These are phyloP conservation scores for Gasteruption jaculator DNA, from an alignment of 2,888 invertebrate species.

Conservation along the genomic window DNA sequence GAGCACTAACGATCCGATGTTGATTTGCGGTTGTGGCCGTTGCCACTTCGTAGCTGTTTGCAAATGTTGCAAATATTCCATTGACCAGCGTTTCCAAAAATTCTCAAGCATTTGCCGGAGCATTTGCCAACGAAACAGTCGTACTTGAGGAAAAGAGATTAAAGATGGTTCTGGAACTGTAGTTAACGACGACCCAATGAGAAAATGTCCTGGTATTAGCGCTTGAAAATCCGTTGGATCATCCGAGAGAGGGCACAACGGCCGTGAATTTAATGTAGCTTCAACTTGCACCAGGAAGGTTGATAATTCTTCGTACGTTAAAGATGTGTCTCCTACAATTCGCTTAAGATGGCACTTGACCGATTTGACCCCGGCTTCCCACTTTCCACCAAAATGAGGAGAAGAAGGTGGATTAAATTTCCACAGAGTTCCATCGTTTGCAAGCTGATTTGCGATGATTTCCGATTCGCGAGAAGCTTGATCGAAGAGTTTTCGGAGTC, in stretches of 20 bases:
- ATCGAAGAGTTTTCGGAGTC: slow-evolving; percentile 9
- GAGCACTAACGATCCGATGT: slow-evolving; percentile 14
- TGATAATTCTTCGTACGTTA: slow-evolving; percentile 36
- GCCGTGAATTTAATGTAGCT: slow-evolving; percentile 36
- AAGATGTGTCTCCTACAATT: slow-evolving; percentile 25
- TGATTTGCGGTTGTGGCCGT: slow-evolving; percentile 5
- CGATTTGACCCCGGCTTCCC: slow-evolving; percentile 40
- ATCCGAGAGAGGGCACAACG: slow-evolving; percentile 25
- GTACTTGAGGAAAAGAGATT: not conserved
- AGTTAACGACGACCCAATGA: slow-evolving; percentile 14
- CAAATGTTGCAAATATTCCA: slow-evolving; percentile 5
- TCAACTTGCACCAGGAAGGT: slow-evolving; percentile 37
- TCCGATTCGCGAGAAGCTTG: not conserved
- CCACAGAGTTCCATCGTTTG: slow-evolving; percentile 26
- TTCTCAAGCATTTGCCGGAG: slow-evolving; percentile 6
- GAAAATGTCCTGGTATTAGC: slow-evolving; percentile 24
- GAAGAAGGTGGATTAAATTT: slow-evolving; percentile 38
- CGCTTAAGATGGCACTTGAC: slow-evolving; percentile 36
- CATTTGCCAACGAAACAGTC: slow-evolving; percentile 7
- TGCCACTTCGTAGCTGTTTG: slow-evolving; percentile 12
- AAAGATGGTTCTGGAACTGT: slow-evolving; percentile 13
- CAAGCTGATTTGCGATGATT: slow-evolving; percentile 7
- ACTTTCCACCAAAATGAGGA: slow-evolving; percentile 41
- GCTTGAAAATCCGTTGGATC: slow-evolving; percentile 22
- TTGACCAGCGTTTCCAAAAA: slow-evolving; percentile 8